These are phyloP conservation scores for Epirrhoe alternata DNA, from an alignment of 2,888 invertebrate species.

Conservation along the genomic window DNA sequence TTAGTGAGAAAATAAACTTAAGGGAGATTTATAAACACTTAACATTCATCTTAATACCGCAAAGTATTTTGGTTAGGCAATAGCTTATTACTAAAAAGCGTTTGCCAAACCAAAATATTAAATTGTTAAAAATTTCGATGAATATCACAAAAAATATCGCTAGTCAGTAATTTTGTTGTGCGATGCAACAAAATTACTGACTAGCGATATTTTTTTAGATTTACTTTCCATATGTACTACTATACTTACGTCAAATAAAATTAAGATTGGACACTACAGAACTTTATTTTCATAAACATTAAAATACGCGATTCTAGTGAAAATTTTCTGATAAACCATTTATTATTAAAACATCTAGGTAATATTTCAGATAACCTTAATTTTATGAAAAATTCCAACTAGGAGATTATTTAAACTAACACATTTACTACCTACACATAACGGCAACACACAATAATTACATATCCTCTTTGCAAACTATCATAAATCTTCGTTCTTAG, in stretches of 20 bases:
- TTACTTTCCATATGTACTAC: too few relatives aligned
- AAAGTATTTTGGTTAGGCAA: too few relatives aligned
- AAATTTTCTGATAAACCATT: background rate
- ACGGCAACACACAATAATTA: slow-evolving; percentile 1
- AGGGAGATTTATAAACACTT: background rate
- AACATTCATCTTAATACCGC: background rate
- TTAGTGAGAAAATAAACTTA: slow-evolving; percentile 2
- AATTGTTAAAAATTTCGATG: too few relatives aligned
- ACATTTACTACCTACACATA: background rate
- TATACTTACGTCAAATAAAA: background rate
- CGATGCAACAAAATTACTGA: too few relatives aligned
- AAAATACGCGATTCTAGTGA: slow-evolving; percentile 5
- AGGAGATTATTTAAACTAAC: background rate
- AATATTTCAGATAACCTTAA: background rate
- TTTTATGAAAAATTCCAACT: background rate
- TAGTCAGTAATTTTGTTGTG: too few relatives aligned
- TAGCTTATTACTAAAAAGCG: too few relatives aligned
- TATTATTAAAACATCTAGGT: background rate
- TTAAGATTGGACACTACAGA: slow-evolving; percentile 1
- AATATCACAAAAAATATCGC: too few relatives aligned
- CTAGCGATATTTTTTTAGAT: too few relatives aligned
- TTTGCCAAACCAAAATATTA: too few relatives aligned
- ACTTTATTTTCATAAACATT: slow-evolving; percentile 17
- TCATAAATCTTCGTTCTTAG: background rate
- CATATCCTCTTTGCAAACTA: background rate